These are phyloP conservation scores for Ochropleura plecta DNA, from an alignment of 2,888 invertebrate species.

Conservation along the genomic window DNA sequence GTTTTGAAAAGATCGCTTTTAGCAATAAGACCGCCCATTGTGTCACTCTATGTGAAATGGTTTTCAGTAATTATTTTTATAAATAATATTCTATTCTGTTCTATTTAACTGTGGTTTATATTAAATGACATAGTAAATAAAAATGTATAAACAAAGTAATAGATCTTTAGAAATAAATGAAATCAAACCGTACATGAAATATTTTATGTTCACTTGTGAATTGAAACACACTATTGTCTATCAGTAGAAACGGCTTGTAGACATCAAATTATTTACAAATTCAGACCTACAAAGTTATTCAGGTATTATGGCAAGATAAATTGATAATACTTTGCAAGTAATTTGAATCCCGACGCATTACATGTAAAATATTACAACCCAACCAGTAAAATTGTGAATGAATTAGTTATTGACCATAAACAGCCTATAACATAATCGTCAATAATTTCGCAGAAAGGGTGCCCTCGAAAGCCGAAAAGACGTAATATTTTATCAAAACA, in stretches of 20 bases:
- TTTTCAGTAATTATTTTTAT: too few species aligned
- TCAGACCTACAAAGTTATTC: neutral
- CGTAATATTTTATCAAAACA: constrained; percentile 68
- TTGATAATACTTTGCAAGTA: neutral
- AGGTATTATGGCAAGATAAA: neutral
- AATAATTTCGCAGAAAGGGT: constrained; percentile 58
- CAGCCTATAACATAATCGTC: constrained; percentile 52
- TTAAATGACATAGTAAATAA: too few species aligned
- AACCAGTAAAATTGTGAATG: constrained; percentile 27
- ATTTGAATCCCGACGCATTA: neutral
- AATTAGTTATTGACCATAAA: constrained; percentile 48
- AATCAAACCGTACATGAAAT: neutral
- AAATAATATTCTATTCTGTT: too few species aligned
- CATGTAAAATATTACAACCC: constrained; percentile 8
- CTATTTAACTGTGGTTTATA: too few species aligned
- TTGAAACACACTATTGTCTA: neutral
- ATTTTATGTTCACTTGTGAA: neutral
- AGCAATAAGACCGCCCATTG: too few species aligned
- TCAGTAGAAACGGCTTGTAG: neutral
- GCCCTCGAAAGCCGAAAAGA: constrained; percentile 55
- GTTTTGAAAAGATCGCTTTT: too few species aligned
- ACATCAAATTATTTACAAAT: neutral
- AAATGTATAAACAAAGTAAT: too few species aligned
- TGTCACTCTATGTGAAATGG: too few species aligned
- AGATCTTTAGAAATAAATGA: too few species aligned